These are phyloP conservation scores for Eudasyphora cyanicolor DNA, from an alignment of 2,888 invertebrate genomes.

Conservation along the genomic window DNA sequence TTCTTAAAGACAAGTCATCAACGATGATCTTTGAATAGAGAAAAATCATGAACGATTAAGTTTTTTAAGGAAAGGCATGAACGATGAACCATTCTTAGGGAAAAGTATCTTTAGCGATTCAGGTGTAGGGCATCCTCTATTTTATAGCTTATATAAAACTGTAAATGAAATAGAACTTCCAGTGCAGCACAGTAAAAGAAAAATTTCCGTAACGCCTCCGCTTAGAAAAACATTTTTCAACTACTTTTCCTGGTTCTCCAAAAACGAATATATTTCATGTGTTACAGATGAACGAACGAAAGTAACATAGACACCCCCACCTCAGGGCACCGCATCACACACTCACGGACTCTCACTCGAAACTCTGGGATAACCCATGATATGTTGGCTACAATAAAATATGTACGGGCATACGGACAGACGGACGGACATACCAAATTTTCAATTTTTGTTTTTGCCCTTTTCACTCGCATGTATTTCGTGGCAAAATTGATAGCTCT, in stretches of 20 bases:
- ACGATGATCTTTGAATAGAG: no score
- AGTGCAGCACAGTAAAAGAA: neutral
- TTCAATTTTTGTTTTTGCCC: neutral
- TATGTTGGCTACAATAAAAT: conserved; percentile 27
- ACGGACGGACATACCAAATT: no score
- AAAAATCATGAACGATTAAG: no score
- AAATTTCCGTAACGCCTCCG: conserved; percentile 41
- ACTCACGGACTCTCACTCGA: neutral
- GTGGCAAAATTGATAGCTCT: conserved; percentile 48
- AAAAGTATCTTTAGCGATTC: no score
- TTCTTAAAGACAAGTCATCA: no score
- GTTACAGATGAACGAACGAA: conserved; percentile 35
- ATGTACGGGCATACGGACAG: neutral
- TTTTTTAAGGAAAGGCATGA: no score
- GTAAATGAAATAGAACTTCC: conserved; percentile 43
- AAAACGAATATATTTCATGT: conserved; percentile 40
- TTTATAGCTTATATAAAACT: conserved; percentile 15
- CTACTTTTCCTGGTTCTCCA: conserved; percentile 31
- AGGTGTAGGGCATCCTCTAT: no score
- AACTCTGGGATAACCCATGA: conserved; percentile 23
- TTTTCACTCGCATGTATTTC: neutral
- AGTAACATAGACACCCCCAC: conserved; percentile 40
- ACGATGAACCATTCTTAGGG: no score
- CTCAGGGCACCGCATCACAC: neutral
- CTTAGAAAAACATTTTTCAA: conserved; percentile 28